Base-by-base conservation (phyloP, 1,140 invertebrate species). In the Calosoma granatense region DNA sequence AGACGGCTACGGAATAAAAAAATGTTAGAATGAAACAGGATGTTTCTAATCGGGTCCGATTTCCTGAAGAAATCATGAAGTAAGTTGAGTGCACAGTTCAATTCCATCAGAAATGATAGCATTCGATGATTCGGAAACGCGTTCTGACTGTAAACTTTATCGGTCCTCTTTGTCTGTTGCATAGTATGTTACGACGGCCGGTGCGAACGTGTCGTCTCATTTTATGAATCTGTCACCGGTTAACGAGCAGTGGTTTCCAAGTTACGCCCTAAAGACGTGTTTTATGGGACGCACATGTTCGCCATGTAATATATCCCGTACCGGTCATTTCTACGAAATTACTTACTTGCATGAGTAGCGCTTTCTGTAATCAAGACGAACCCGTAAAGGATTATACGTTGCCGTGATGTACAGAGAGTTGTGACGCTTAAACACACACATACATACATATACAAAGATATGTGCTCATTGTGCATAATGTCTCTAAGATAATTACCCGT, bases 91-190 rank as follows among this genome's bases (percentile, higher is more conserved):
- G 41, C 41, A 47, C 9, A 47, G 41, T 47, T 47, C 41, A 47
- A 47, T 47, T 47, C 17, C 41, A 17, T 30, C 26, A 17, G 41
- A 17, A 47, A 47, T 47, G 41, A 47, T 47, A 17, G 41, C 15
- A 47, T 47, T 47, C 41, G 41, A 47, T 47, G 17, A 47, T 47
- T 47, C 41, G 41, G 6, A 17, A 30, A 47, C 41, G 41, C 17
- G 9, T 47, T 3, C 17, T 12, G 41, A 47, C 9, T 47, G 6
- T 30, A 47, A 12, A 47, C 41, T 17, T 12, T 30, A 30, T 14
- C 41, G 4, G 15, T 17, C 41, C 17, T 3, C 17, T 9, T 47
- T 47, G 9, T 11, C 15, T 17, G 26, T 36, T 47, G 15, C 41
- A 47, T 17, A 4, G 41, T 17, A 47, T 47, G n/a, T n/a, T n/a